Conservation (phyloP, 92 coral and sea anemone species). For the Paragorgia papillata region DNA sequence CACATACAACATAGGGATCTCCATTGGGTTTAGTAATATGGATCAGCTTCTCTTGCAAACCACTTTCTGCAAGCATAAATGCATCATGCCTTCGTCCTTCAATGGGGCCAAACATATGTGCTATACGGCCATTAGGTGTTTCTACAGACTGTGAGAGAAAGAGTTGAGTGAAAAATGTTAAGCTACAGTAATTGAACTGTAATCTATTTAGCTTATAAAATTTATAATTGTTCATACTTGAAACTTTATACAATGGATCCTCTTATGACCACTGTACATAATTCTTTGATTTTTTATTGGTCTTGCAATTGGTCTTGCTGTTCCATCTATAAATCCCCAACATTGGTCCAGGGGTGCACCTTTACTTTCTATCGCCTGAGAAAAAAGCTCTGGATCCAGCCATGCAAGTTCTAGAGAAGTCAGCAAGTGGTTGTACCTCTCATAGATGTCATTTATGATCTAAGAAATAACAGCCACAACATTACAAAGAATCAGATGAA, state of each 20-base stretch:
- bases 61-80: constrained; percentile 75
- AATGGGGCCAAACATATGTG: constrained; percentile 70
- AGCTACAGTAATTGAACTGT: neutral
- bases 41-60: constrained; percentile 49
- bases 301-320: constrained; percentile 57
- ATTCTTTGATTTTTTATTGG: constrained; percentile 59
- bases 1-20: constrained; percentile 73
- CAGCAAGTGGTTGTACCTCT: constrained; percentile 51
- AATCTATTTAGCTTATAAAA: neutral
- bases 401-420: constrained; percentile 53
- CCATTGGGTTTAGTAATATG: constrained; percentile 59
- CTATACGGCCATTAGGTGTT: constrained; percentile 51
- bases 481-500: neutral
- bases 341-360: constrained; percentile 61
- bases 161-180: neutral
- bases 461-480: constrained; percentile 18
- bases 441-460: constrained; percentile 48
- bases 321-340: constrained; percentile 75
- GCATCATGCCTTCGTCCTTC: constrained; percentile 76
- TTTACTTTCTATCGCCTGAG: constrained; percentile 49
- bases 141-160: constrained; percentile 16
- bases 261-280: constrained; percentile 67
- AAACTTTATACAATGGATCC: constrained; percentile 65
- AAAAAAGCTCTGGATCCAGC: constrained; percentile 59
- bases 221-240: constrained; percentile 39